Conservation (phyloP, 2,888 invertebrate species). For the Achlya flavicornis region DNA sequence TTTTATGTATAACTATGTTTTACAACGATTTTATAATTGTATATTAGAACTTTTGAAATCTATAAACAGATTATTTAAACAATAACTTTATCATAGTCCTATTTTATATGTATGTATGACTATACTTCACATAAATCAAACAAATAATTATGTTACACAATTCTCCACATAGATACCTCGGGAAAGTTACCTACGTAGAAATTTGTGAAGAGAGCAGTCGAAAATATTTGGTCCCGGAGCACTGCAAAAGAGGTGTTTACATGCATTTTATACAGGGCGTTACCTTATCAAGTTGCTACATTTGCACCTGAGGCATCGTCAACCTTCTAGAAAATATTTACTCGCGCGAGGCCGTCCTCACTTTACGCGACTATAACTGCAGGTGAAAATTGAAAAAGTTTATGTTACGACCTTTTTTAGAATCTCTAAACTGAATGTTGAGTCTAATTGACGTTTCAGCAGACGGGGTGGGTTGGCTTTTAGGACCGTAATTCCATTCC, state of each 20-base stretch:
- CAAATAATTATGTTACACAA: neutral
- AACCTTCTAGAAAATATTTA: constrained; percentile 74
- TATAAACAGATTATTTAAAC: too few relatives aligned
- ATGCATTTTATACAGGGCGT: constrained; percentile 71
- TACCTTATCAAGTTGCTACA: constrained; percentile 72
- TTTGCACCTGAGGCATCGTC: constrained; percentile 72
- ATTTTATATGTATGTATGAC: neutral
- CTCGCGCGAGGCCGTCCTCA: constrained; percentile 57
- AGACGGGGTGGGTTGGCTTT: constrained; percentile 11
- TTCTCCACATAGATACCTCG: neutral
- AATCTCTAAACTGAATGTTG: constrained; percentile 64
- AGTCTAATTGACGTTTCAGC: constrained; percentile 58
- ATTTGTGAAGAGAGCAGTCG: constrained; percentile 59
- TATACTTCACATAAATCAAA: neutral
- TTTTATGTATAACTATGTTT: too few relatives aligned
- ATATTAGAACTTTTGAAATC: too few relatives aligned
- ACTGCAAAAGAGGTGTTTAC: constrained; percentile 71
- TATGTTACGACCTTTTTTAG: constrained; percentile 76
- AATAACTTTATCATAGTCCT: too few relatives aligned
- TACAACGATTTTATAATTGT: too few relatives aligned
- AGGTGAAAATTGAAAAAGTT: constrained; percentile 83
- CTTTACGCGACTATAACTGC: constrained; percentile 76
- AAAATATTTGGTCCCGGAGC: constrained; percentile 61
- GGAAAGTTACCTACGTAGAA: constrained; percentile 36
- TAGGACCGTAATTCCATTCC: constrained; percentile 9